Conservation (phyloP, 2,797 vertebrate genomes). For the Microctenopoma stevenorrisi region DNA sequence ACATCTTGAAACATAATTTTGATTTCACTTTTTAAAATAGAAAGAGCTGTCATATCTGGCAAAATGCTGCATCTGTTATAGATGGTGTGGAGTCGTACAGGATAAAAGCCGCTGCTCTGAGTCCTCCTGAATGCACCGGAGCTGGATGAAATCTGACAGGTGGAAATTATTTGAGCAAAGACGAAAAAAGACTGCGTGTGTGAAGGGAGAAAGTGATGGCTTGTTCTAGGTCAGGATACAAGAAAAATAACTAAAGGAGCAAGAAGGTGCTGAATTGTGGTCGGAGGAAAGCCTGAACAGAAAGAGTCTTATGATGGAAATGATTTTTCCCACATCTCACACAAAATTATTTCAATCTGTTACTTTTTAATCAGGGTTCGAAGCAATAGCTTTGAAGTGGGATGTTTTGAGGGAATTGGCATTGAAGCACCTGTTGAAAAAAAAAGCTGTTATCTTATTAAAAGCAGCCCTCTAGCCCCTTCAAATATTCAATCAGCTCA, state of each 20-base stretch:
- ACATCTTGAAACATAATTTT: slow-evolving; percentile 10
- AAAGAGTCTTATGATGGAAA: slow-evolving; percentile 21
- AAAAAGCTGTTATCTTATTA: slow-evolving; percentile 46
- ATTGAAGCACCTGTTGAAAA: slow-evolving; percentile 51
- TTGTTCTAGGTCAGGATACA: slow-evolving; percentile 32
- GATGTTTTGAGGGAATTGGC: slow-evolving; percentile 43
- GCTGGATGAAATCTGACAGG: slow-evolving; percentile 56
- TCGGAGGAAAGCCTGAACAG: slow-evolving; percentile 8
- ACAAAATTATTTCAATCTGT: slow-evolving; percentile 47
- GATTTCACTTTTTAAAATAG: slow-evolving; percentile 5
- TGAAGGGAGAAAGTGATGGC: not conserved
- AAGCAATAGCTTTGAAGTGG: slow-evolving; percentile 62
- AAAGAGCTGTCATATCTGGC: slow-evolving; percentile 9
- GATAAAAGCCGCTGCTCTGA: slow-evolving; percentile 11
- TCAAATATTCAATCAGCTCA: slow-evolving; percentile 42
- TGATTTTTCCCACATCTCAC: not conserved
- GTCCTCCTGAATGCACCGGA: slow-evolving; percentile 3
- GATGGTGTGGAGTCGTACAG: not conserved
- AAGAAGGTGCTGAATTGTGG: not conserved
- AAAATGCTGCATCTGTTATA: slow-evolving; percentile 10
- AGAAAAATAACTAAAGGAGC: slow-evolving; percentile 17
- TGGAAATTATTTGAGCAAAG: slow-evolving; percentile 48
- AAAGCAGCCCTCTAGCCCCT: slow-evolving; percentile 51
- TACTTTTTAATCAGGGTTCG: slow-evolving; percentile 59
- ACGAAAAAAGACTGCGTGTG: not conserved